phyloP scores from a whole-genome alignment of 2,113 vertebrate genomes.

The Parotia lawesii region DNA sequence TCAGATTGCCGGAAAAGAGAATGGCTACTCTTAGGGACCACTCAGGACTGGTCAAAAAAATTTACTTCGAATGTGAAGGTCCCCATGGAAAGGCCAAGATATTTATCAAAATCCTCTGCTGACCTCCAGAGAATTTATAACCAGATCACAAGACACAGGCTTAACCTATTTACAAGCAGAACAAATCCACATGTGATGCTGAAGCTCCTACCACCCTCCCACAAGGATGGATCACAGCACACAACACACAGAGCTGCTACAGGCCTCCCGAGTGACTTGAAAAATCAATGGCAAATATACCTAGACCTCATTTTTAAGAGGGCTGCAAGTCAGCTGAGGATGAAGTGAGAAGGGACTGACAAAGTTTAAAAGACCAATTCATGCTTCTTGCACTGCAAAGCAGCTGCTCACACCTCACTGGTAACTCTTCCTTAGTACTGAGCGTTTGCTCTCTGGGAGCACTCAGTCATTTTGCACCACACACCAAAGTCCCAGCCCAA shows the following conservation, averaged over 20 bases:
- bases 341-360: neutral
- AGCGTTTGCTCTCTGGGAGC: neutral
- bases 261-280: neutral
- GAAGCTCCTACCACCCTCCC: neutral
- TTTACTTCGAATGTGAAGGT: neutral
- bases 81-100: neutral
- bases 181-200: neutral
- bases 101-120: neutral
- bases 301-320: neutral
- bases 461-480: rapidly evolving
- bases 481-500: neutral
- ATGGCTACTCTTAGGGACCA: neutral
- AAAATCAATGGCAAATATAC: neutral
- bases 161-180: neutral
- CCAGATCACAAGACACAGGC: neutral
- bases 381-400: neutral
- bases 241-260: rapidly evolving
- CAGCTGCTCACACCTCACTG: neutral
- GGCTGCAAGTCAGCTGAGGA: neutral
- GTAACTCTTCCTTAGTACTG: neutral
- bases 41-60: neutral
- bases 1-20: neutral
- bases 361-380: neutral
- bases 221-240: neutral
- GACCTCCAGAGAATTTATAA: neutral